A percentile compares a stretch with the other conserved stretches of the same genome.
phyloP scores from a whole-genome alignment of 1,140 invertebrate genomes.

The Drosophila pectinifera region DNA sequence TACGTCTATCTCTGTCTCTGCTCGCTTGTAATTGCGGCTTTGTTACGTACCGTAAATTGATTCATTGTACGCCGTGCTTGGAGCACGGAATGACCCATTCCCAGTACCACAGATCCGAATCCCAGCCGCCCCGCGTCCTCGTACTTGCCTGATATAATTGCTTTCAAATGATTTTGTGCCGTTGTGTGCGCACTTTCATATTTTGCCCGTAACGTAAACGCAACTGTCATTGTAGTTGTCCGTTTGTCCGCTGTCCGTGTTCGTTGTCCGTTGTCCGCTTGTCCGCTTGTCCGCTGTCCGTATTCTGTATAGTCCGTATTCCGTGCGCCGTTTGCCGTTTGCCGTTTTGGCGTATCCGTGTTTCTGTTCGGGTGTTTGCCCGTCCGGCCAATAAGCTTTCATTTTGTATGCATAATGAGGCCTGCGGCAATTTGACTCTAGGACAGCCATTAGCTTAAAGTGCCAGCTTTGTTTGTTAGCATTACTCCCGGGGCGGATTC shows the following conservation, averaged over 20 bases:
- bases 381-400: conserved; percentile 71
- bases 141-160: conserved; percentile 67
- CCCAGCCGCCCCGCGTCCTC: neutral
- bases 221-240: conserved; percentile 43
- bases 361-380: conserved; percentile 23
- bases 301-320: neutral
- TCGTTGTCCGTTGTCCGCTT: neutral
- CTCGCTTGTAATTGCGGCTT: conserved; percentile 76
- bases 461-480: conserved; percentile 42
- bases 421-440: conserved; percentile 67
- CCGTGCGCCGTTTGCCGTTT: conserved; percentile 6
- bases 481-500: conserved; percentile 32
- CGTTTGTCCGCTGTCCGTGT: conserved; percentile 1
- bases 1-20: conserved; percentile 6
- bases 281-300: neutral
- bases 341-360: conserved; percentile 9
- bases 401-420: conserved; percentile 80
- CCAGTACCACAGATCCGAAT: conserved; percentile 3
- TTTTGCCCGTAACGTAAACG: conserved; percentile 55
- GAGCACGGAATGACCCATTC: conserved; percentile 44
- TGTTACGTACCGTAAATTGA: conserved; percentile 83
- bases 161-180: conserved; percentile 81
- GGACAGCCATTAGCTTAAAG: conserved; percentile 67
- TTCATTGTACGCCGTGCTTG: conserved; percentile 73
- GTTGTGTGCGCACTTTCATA: conserved; percentile 79